These are phyloP conservation scores for Balaenoptera acutorostrata DNA, from an alignment of 2,113 vertebrate species.

Conservation along the genomic window DNA sequence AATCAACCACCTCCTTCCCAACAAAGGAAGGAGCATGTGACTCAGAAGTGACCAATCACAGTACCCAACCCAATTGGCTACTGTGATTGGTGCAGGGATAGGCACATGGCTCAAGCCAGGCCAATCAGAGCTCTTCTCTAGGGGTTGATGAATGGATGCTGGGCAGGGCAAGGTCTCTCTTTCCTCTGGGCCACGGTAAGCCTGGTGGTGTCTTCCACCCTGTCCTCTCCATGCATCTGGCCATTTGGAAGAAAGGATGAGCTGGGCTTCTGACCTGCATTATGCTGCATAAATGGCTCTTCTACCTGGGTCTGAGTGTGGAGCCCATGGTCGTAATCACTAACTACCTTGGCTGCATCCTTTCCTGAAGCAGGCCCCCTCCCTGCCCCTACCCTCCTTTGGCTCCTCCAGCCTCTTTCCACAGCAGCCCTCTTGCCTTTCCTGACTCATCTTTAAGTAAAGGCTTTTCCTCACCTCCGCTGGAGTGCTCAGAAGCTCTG, in stretches of 20 bases:
- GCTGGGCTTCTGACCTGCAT: neutral
- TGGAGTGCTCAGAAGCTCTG: neutral
- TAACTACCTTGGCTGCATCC: neutral
- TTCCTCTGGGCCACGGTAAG: neutral
- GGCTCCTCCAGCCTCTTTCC: neutral
- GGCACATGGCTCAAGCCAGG: neutral
- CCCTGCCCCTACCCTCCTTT: rapidly evolving
- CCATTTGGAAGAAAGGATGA: neutral
- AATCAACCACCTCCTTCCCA: neutral
- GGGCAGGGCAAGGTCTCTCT: rapidly evolving
- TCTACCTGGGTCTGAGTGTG: too few relatives aligned
- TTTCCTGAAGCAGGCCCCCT: neutral
- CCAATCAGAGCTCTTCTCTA: neutral
- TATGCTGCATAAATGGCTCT: neutral
- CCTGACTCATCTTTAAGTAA: neutral
- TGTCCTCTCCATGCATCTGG: neutral
- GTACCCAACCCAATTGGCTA: neutral
- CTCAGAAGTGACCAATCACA: neutral
- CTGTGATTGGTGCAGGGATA: neutral
- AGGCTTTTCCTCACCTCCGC: rapidly evolving
- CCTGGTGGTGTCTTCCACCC: neutral
- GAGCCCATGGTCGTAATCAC: neutral
- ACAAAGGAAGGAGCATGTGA: neutral
- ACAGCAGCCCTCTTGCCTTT: neutral
- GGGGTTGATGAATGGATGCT: neutral